Base-by-base conservation (phyloP, 2,113 vertebrate species). In the Corythornis madagascariensis region DNA sequence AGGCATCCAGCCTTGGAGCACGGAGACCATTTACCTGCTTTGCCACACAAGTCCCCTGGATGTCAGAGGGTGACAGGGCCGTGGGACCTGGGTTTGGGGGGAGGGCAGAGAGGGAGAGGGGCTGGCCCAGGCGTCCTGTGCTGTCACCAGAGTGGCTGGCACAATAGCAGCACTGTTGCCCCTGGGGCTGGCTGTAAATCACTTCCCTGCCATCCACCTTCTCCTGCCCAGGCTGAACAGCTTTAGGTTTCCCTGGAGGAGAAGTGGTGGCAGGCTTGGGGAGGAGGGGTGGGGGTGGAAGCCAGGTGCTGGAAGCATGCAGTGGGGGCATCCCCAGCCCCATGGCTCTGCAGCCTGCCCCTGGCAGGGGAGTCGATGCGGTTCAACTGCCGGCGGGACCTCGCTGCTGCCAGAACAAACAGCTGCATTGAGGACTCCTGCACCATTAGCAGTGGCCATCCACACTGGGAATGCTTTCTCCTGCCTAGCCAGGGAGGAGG, bases 381-480 rank as follows among this genome's bases (percentile, higher is more conserved):
- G 86, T 93, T 94, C 89, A 76, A 57, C 59, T 42, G 91, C 66
- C 88, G 85, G 65, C 84, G 38, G 82, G 93, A 94, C 52, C 84
- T 90, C 45, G 13, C 63, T 93, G 60, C 60, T 94, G 96, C 96
- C 96, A 92, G 96, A 77, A 89, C 89, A 95, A 95, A 95, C 84
- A 93, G 88, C 77, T 65, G 75, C 65, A n/a, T 43, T 65, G 53
- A 88, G 92, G 59, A 94, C 87, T 90, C 90, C 92, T 48, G 81
- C 35, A 75, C 60, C 75, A 85, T 93, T 94, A 83, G 56, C 70
- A 90, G 80, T 76, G 78, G 64, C 90, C 33, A 24, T 91, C 90
- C 69, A 52, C 82, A 47, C 66, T 66, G 89, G 93, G 81, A 92
- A 92, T 76, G 80, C 35, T 69, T 80, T 92, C 94, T 92, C 57